Evolutionary conservation across 2,797 vertebrate species (phyloP).

Genomic region (Prunella strophiata): DNA sequence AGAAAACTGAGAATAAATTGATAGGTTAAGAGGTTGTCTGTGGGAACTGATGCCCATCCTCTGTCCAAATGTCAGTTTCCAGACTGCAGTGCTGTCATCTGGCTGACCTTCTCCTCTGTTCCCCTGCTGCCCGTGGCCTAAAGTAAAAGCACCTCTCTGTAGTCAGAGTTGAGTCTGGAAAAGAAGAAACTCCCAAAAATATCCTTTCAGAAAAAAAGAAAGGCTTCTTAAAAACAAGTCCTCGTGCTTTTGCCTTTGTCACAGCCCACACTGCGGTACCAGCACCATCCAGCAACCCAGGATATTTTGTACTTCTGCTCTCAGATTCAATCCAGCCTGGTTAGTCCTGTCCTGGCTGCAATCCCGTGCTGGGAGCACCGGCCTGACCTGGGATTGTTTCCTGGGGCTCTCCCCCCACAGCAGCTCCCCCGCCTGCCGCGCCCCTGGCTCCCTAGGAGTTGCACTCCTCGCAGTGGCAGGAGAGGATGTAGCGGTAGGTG

Average conservation of each 20-base stretch:
- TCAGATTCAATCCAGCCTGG: background rate
- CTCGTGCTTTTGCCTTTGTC: background rate
- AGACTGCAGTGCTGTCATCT: background rate
- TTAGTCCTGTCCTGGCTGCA: background rate
- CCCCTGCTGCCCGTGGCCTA: background rate
- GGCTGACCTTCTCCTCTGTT: conserved; percentile 1
- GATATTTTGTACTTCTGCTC: background rate
- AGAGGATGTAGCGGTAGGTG: conserved; percentile 97
- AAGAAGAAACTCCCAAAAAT: conserved; percentile 61
- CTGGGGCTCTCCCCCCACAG: background rate
- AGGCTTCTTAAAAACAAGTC: conserved; percentile 55
- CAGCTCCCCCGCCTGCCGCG: background rate
- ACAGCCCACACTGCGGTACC: background rate
- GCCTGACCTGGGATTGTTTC: background rate
- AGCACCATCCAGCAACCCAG: background rate
- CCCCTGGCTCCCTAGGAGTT: conserved; percentile 77
- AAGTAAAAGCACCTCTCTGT: conserved; percentile 10
- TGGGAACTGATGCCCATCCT: conserved; percentile 37
- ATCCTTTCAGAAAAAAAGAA: conserved; percentile 62
- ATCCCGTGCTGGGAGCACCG: accelerated
- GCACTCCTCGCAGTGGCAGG: conserved; percentile 96
- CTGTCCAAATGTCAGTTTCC: conserved; percentile 6
- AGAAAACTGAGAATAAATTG: conserved; percentile 31
- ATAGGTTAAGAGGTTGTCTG: background rate
- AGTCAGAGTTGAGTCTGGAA: conserved; percentile 47